A percentile compares a stretch with the other conserved stretches of the same genome.
Conservation (phyloP, 2,888 invertebrate species). For the Sicus ferrugineus region DNA sequence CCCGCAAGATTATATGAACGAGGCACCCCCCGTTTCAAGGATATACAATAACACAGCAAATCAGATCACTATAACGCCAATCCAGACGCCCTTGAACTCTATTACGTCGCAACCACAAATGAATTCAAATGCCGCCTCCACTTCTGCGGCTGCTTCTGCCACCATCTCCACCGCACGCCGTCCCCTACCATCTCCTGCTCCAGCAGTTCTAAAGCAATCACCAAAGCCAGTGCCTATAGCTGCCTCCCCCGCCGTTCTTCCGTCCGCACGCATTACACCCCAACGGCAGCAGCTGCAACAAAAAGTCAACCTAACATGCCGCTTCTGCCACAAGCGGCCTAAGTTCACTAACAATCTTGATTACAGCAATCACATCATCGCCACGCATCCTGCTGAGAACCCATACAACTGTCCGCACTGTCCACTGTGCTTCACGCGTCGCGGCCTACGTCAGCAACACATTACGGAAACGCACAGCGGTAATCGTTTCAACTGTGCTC, state of each 20-base stretch:
- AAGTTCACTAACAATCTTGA: constrained; percentile 56
- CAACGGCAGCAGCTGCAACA: constrained; percentile 17
- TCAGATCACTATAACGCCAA: constrained; percentile 20
- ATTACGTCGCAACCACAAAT: constrained; percentile 19
- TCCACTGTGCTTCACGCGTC: constrained; percentile 50
- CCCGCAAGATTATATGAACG: constrained; percentile 15
- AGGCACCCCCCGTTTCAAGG: neutral
- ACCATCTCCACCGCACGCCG: neutral
- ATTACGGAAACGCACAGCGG: constrained; percentile 51
- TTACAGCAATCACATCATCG: constrained; percentile 58
- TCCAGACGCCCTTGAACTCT: constrained; percentile 19
- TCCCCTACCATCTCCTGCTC: constrained; percentile 22
- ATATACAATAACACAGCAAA: constrained; percentile 6
- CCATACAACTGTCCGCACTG: constrained; percentile 58
- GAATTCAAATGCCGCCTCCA: constrained; percentile 21
- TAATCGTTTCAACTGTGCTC: constrained; percentile 56
- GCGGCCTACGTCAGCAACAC: constrained; percentile 55
- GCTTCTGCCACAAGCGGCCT: constrained; percentile 58
- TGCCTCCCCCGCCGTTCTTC: constrained; percentile 3
- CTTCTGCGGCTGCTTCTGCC: constrained; percentile 8
- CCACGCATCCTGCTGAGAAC: constrained; percentile 53
- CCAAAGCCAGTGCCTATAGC: neutral
- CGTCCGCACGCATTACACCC: neutral
- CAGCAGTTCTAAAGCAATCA: constrained; percentile 2
- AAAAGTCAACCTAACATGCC: constrained; percentile 51